Percentiles rank a stretch among this genome's conserved stretches.
Conservation (phyloP, 2,888 invertebrate genomes). For the Camptogramma bilineatum region DNA sequence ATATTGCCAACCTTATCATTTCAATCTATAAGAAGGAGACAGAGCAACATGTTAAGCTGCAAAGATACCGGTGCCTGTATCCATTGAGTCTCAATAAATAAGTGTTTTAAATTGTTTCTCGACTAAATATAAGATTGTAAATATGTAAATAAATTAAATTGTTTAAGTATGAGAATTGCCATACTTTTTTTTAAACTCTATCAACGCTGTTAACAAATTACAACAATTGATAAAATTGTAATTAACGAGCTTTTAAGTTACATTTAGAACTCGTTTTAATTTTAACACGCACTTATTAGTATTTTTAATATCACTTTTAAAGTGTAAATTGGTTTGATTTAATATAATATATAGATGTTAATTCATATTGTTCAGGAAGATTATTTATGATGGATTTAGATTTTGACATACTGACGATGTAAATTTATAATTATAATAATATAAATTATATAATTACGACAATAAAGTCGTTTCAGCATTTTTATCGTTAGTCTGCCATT, state of each 20-base stretch:
- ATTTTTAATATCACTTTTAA: constrained; percentile 26
- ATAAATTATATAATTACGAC: neutral
- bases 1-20: neutral
- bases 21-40: neutral
- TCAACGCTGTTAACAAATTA: constrained; percentile 45
- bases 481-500: constrained; percentile 34
- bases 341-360: constrained; percentile 26
- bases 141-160: constrained; percentile 54
- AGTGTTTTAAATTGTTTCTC: constrained; percentile 43
- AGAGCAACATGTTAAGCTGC: neutral
- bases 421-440: neutral
- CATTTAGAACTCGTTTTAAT: constrained; percentile 41
- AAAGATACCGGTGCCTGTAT: neutral
- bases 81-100: constrained; percentile 20
- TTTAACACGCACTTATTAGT: constrained; percentile 12
- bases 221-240: constrained; percentile 45
- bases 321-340: constrained; percentile 24
- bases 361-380: constrained; percentile 29
- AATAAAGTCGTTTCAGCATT: constrained; percentile 29
- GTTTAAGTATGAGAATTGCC: constrained; percentile 66
- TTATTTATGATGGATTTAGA: constrained; percentile 37
- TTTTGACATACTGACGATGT: constrained; percentile 42
- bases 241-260: constrained; percentile 64
- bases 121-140: constrained; percentile 46
- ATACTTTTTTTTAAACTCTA: constrained; percentile 58